A percentile compares a stretch with the other conserved stretches of the same genome.
Evolutionary conservation across 92 coral and sea anemone genomes (phyloP).

Genomic region (Phenganax marumi): DNA sequence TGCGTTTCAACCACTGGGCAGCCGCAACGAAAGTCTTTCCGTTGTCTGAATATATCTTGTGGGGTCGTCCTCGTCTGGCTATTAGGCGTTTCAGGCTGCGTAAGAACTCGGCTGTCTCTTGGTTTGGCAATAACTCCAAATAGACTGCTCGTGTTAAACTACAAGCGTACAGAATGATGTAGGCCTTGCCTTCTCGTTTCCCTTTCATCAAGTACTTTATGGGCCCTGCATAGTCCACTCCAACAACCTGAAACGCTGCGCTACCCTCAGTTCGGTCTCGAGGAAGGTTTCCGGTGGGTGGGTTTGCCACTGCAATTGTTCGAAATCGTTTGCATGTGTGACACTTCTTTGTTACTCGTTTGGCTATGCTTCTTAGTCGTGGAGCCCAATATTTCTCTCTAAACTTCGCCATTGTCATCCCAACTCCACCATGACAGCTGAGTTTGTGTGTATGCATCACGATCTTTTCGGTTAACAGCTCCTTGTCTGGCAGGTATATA

Average conservation of each 20-base stretch:
- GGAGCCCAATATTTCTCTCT: constrained; percentile 26
- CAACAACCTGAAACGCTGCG: background rate
- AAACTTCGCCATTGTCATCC: background rate
- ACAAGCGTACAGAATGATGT: constrained; percentile 8
- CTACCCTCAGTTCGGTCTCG: background rate
- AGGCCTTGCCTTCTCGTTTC: background rate
- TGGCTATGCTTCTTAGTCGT: constrained; percentile 1
- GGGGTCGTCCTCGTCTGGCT: constrained; percentile 2
- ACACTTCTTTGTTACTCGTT: constrained; percentile 13
- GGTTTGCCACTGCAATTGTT: background rate
- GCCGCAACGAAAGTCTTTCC: constrained; percentile 1
- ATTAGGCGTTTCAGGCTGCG: background rate
- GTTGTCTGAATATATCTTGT: background rate
- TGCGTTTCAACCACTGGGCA: background rate
- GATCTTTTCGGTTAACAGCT: background rate
- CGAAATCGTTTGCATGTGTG: background rate
- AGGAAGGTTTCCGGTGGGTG: background rate
- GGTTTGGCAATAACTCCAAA: background rate
- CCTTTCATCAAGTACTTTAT: constrained; percentile 5
- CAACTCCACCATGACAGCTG: background rate
- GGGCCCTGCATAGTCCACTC: background rate
- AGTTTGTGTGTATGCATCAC: background rate
- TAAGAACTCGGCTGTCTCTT: background rate
- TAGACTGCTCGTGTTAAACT: background rate
- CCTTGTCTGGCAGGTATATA: background rate